These are phyloP conservation scores for Bufotes viridis DNA, from an alignment of 2,797 vertebrate genomes.

Conservation along the genomic window DNA sequence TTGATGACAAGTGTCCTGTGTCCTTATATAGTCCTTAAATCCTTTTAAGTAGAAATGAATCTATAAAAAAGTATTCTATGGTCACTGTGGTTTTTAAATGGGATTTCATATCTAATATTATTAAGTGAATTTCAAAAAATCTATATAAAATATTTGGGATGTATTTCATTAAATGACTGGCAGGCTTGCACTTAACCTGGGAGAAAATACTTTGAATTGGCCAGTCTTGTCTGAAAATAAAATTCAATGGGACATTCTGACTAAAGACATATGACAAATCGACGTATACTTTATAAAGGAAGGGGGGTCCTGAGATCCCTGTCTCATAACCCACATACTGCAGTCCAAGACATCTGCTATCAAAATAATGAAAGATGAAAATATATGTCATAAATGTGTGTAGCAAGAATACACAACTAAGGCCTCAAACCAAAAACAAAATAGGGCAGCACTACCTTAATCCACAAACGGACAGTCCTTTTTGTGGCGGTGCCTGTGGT, in stretches of 20 bases:
- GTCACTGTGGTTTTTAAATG: slow-evolving; percentile 54
- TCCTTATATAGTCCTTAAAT: slow-evolving; percentile 56
- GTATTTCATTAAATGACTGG: slow-evolving; percentile 22
- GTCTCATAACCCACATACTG: too few relatives aligned
- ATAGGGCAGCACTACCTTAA: too few relatives aligned
- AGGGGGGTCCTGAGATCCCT: neutral
- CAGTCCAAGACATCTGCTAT: too few relatives aligned
- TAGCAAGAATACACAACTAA: too few relatives aligned
- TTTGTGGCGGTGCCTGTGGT: too few relatives aligned
- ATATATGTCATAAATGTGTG: too few relatives aligned
- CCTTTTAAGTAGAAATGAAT: slow-evolving; percentile 53
- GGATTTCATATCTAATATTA: slow-evolving; percentile 43
- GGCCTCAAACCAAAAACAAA: too few relatives aligned
- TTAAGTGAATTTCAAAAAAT: slow-evolving; percentile 37
- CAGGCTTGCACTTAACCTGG: slow-evolving; percentile 19
- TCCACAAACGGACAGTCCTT: too few relatives aligned
- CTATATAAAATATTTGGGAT: slow-evolving; percentile 39
- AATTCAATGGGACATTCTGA: neutral
- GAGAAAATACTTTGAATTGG: slow-evolving; percentile 20
- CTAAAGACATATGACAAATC: neutral
- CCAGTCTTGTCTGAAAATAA: slow-evolving; percentile 1
- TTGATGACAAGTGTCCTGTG: slow-evolving; percentile 56
- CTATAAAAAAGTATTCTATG: slow-evolving; percentile 53
- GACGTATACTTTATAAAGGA: neutral
- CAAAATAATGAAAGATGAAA: too few relatives aligned